These are phyloP conservation scores for Onychomys arenicola DNA, from an alignment of 2,797 vertebrate genomes.

Conservation along the genomic window DNA sequence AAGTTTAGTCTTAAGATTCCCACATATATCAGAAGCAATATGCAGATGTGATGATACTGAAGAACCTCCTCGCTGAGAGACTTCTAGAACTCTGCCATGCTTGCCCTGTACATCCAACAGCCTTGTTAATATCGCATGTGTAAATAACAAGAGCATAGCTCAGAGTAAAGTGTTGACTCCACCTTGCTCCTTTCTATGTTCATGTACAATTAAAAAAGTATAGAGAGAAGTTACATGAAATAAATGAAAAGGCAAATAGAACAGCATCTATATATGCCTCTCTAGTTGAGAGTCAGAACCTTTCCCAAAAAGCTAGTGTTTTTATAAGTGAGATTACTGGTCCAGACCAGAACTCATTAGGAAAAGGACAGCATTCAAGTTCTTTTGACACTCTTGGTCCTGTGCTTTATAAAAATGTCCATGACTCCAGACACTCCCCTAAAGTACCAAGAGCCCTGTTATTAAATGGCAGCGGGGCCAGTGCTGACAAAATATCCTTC, in stretches of 20 bases:
- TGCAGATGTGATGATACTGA: neutral
- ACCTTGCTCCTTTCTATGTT: neutral
- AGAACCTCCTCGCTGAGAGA: neutral
- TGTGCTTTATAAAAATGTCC: neutral
- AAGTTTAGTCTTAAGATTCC: neutral
- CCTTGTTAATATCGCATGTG: conserved; percentile 16
- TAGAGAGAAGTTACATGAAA: conserved; percentile 32
- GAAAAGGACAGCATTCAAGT: neutral
- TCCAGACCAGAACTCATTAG: conserved; percentile 19
- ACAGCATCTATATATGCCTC: neutral
- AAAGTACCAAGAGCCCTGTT: neutral
- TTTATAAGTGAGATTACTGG: conserved; percentile 9
- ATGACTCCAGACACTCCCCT: neutral
- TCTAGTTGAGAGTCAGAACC: neutral
- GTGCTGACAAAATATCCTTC: neutral
- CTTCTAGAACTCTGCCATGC: conserved; percentile 58
- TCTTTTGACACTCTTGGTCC: neutral
- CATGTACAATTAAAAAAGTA: neutral
- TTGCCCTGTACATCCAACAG: conserved; percentile 50
- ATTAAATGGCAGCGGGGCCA: neutral
- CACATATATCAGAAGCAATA: neutral
- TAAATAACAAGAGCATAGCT: conserved; percentile 52
- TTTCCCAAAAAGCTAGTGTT: neutral
- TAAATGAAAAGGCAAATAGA: conserved; percentile 19
- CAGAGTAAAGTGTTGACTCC: conserved; percentile 7